Base-by-base conservation (phyloP, 2,888 invertebrate species). In the Pyrgus malvae region DNA sequence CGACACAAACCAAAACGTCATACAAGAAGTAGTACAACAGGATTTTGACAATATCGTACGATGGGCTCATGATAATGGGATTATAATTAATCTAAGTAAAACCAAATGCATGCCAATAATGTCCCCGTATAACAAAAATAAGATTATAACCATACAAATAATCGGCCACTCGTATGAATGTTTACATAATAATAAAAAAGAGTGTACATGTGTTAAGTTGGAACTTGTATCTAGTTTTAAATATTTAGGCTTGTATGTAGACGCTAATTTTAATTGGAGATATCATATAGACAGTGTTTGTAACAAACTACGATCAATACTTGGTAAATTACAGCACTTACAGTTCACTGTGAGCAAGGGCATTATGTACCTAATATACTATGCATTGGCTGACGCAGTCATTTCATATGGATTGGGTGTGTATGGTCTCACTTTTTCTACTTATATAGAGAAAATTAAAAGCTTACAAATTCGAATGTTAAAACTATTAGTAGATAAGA, bases 51-150 rank as follows among this genome's bases (percentile, higher is more conserved):
- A 37, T 9, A n/a, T 48, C 2, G 17, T 48, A 0, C 12, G n/a
- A 9, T 48, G 48, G 37, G 21, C 48, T 2, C 48, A 48, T 48
- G 48, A 48, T 9, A 48, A 48, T 14, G 48, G 48, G 7, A n/a
- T 35, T 8, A 48, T 48, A 1, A 19, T 48, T 7, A 48, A 48
- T 25, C 2, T 37, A 5, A 37, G 11, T 35, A 48, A 37, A 37
- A 37, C 48, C 2, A 48, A 48, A 38, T 21, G 35, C 16, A 37
- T 48, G 48, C 1, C 12, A 17, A 38, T 38, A 19, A 1, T 19
- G 7, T 45, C 33, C 0, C 45, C 45, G 2, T 21, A 45, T 4
- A 45, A 31, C 7, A 45, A 8, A n/a, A 33, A 17, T 5, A 44
- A 44, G 23, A 44, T 3, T 17, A 4, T 45, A 0, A 31, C 1